Evolutionary conservation across 2,888 invertebrate genomes (phyloP).

Genomic region (Athripsodes cinereus): DNA sequence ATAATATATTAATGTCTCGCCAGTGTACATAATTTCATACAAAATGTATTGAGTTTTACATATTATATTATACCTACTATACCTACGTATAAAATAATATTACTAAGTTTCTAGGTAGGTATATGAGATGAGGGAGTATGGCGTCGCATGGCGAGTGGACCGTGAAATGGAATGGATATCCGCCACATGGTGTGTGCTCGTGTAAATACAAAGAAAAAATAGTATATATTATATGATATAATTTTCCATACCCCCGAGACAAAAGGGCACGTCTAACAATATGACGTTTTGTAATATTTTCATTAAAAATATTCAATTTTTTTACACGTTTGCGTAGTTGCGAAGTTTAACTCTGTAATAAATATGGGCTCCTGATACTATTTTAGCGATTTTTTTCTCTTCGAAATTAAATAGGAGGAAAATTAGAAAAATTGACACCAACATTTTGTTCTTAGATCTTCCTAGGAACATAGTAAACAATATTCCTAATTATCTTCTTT

Average conservation of each 20-base stretch:
- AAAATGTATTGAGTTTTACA: conserved; percentile 5
- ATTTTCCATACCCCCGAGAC: too few species aligned
- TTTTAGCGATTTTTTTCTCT: conserved; percentile 2
- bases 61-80: neutral
- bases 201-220: neutral
- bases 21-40: conserved; percentile 19
- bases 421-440: too few species aligned
- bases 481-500: too few species aligned
- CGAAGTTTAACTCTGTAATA: neutral
- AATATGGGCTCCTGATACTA: conserved; percentile 11
- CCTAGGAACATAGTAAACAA: too few species aligned
- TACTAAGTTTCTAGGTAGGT: conserved; percentile 17
- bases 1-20: too few species aligned
- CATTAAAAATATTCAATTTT: too few species aligned
- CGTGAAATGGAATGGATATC: conserved; percentile 25
- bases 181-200: conserved; percentile 10
- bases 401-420: neutral
- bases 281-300: too few species aligned
- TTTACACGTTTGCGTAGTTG: too few species aligned
- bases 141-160: conserved; percentile 19
- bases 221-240: too few species aligned
- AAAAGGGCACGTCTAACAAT: too few species aligned
- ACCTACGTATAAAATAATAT: conserved; percentile 2
- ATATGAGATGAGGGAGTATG: conserved; percentile 22
- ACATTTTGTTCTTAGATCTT: too few species aligned